Evolutionary conservation across 2,797 vertebrate genomes (phyloP).

Genomic region (Tauraco hartlaubi): DNA sequence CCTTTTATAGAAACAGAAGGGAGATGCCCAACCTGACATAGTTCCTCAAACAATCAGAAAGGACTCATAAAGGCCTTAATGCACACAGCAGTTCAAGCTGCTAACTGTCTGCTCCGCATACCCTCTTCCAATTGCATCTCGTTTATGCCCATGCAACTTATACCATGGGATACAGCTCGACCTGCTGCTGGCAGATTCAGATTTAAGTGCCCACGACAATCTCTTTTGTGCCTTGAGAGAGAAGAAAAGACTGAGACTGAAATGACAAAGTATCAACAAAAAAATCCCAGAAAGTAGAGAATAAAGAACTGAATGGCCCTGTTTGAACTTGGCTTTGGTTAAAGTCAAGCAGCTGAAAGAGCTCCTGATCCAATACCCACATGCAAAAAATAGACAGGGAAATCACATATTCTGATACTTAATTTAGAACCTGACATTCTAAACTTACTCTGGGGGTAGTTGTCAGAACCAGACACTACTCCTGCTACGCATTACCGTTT

Average conservation of each 20-base stretch:
- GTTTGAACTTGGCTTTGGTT: conserved; percentile 30
- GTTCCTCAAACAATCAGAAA: not conserved
- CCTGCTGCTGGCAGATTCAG: not conserved
- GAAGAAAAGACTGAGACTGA: not conserved
- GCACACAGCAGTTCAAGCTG: not conserved
- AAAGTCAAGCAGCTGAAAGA: conserved; percentile 43
- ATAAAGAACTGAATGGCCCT: not conserved
- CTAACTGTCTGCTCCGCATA: not conserved
- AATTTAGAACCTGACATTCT: conserved; percentile 57
- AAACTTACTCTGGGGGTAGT: conserved; percentile 11
- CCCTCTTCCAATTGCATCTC: not conserved
- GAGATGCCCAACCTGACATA: not conserved
- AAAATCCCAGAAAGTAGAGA: not conserved
- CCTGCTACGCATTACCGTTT: not conserved
- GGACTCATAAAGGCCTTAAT: not conserved
- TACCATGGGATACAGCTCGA: not conserved
- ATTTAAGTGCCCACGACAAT: not conserved
- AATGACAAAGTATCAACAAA: not conserved
- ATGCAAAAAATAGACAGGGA: conserved; percentile 41
- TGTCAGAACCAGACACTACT: conserved; percentile 9
- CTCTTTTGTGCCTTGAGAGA: not conserved
- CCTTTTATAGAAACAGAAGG: not conserved
- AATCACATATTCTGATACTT: conserved; percentile 56
- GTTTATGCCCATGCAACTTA: not conserved
- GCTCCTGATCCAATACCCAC: not conserved